Percentiles rank a stretch among this genome's conserved stretches.
Evolutionary conservation across 1,140 invertebrate genomes (phyloP).

Genomic region (Sycophila sp.): DNA sequence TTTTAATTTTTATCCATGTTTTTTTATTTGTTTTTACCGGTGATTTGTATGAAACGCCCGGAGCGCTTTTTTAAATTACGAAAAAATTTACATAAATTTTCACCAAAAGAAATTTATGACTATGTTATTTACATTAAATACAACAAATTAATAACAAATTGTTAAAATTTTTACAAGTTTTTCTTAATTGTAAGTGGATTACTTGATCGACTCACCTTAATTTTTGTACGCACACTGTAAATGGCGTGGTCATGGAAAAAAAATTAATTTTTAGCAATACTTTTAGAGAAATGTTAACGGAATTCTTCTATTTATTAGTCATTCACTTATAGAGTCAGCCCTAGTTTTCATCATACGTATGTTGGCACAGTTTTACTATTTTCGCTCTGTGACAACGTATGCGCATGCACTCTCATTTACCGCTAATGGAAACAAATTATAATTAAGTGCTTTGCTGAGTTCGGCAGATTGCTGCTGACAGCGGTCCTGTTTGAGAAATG

Average conservation of each 20-base stretch:
- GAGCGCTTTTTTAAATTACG: conserved; percentile 11
- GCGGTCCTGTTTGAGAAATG: conserved; percentile 14
- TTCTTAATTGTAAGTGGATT: too few relatives aligned
- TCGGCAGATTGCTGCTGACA: conserved; percentile 39
- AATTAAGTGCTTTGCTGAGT: conserved; percentile 38
- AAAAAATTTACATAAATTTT: conserved; percentile 12
- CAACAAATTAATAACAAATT: too few relatives aligned
- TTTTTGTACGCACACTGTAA: too few relatives aligned
- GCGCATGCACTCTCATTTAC: conserved; percentile 18
- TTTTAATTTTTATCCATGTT: conserved; percentile 32
- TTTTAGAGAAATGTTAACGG: too few relatives aligned
- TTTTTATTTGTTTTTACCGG: conserved; percentile 15
- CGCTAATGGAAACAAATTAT: conserved; percentile 38
- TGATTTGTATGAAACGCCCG: not conserved
- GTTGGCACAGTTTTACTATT: not conserved
- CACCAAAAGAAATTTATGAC: too few relatives aligned
- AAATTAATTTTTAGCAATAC: too few relatives aligned
- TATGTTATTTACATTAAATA: too few relatives aligned
- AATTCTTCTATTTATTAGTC: too few relatives aligned
- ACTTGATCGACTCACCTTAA: too few relatives aligned
- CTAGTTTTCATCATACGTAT: not conserved
- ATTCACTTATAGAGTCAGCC: too few relatives aligned
- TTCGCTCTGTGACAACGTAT: not conserved
- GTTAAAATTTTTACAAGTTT: too few relatives aligned
- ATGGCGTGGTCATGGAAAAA: too few relatives aligned